Evolutionary conservation across 2,797 vertebrate genomes (phyloP).

Genomic region (Coreius guichenoti): DNA sequence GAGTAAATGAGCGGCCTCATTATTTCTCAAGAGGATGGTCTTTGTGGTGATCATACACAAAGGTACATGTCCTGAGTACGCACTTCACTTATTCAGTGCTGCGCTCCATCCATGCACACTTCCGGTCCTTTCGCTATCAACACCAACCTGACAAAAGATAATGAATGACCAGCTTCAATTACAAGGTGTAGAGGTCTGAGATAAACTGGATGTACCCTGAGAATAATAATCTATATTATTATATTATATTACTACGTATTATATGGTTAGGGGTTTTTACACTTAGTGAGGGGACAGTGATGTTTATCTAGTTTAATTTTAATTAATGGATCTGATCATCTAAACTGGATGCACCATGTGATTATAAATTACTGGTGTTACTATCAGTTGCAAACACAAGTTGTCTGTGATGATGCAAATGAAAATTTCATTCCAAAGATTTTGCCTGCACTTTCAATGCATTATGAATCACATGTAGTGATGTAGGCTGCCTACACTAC

Average conservation of each 20-base stretch:
- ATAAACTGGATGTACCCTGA: conserved; percentile 19
- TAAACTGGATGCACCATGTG: not conserved
- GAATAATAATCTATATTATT: not conserved
- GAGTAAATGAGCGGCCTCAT: conserved; percentile 68
- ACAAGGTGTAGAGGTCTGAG: conserved; percentile 1
- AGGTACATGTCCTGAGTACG: conserved; percentile 50
- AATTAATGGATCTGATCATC: not conserved
- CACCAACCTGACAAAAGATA: conserved; percentile 15
- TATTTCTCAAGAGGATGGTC: conserved; percentile 72
- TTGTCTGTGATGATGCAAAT: not conserved
- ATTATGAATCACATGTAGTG: not conserved
- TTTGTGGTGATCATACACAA: conserved; percentile 64
- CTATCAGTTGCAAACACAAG: not conserved
- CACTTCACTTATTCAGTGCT: conserved; percentile 48
- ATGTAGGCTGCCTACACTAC: not conserved
- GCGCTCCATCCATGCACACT: conserved; percentile 24
- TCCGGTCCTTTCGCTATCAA: conserved; percentile 28
- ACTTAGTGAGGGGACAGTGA: not conserved
- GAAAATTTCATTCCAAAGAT: not conserved
- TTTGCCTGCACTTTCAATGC: not conserved
- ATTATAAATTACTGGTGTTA: not conserved
- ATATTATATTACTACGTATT: not conserved
- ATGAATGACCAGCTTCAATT: not conserved
- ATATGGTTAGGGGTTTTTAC: not conserved
- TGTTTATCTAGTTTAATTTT: not conserved